Evolutionary conservation across 2,888 invertebrate genomes (phyloP).

Genomic region (Zaprionus obscuricornis): DNA sequence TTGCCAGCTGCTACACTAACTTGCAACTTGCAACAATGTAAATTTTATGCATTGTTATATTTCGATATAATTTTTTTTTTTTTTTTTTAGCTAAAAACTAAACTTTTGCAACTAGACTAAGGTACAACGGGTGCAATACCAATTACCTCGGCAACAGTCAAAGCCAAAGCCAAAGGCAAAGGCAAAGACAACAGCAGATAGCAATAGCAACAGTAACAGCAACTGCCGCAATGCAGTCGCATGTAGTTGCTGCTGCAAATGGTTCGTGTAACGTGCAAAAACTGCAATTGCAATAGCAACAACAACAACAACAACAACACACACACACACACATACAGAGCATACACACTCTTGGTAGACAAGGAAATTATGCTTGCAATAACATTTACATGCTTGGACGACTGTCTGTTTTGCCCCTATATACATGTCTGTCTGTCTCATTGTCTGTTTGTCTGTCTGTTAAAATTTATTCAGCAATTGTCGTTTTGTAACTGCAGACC

Average conservation of each 20-base stretch:
- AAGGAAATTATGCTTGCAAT: conserved; percentile 79
- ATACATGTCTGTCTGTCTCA: conserved; percentile 48
- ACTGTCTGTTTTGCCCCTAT: conserved; percentile 27
- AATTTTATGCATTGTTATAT: conserved; percentile 78
- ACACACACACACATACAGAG: conserved; percentile 45
- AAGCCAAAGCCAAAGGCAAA: conserved; percentile 9
- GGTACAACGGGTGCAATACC: conserved; percentile 37
- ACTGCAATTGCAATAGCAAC: conserved; percentile 66
- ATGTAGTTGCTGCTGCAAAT: conserved; percentile 75
- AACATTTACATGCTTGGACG: conserved; percentile 73
- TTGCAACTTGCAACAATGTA: conserved; percentile 46
- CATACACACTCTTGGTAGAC: conserved; percentile 48
- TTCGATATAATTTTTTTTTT: conserved; percentile 63
- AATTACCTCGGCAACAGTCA: conserved; percentile 50
- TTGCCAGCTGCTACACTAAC: conserved; percentile 63
- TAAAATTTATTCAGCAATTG: conserved; percentile 72
- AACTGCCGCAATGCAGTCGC: conserved; percentile 75
- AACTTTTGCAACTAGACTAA: conserved; percentile 40
- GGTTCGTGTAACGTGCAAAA: conserved; percentile 77
- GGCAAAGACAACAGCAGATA: conserved; percentile 28
- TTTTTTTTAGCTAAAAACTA: conserved; percentile 58
- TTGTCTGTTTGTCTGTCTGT: conserved; percentile 31
- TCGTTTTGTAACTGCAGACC: conserved; percentile 39
- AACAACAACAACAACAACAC: conserved; percentile 21
- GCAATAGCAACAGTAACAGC: conserved; percentile 42